A percentile compares a stretch with the other conserved stretches of the same genome.
Conservation (phyloP, 2,888 invertebrate species). For the Craniophora ligustri region DNA sequence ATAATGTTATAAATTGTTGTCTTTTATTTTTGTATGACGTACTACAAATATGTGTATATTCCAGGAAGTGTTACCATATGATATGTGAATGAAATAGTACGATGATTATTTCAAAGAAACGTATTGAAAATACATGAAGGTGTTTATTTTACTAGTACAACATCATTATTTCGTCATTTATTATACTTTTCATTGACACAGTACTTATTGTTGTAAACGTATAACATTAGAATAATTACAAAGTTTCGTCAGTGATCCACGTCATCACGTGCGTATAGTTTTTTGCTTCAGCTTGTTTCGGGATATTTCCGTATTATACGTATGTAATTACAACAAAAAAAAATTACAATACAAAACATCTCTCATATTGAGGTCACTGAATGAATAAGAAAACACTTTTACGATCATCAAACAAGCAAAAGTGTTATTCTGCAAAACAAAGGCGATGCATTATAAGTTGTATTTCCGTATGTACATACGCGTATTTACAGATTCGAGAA, state of each 20-base stretch:
- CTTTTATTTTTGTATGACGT: neutral
- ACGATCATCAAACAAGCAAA: neutral
- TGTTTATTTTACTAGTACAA: neutral
- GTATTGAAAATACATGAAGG: neutral
- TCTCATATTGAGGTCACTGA: constrained; percentile 4
- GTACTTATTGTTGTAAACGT: constrained; percentile 16
- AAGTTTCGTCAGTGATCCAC: constrained; percentile 2
- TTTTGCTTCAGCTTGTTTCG: constrained; percentile 33
- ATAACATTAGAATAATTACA: constrained; percentile 9
- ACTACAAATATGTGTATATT: too few relatives aligned
- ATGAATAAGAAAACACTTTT: neutral
- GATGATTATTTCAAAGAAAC: too few relatives aligned
- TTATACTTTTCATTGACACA: constrained; percentile 2
- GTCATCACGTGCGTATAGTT: constrained; percentile 29
- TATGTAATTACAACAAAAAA: neutral
- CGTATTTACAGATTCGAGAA: neutral
- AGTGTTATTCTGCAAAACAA: neutral
- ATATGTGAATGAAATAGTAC: too few relatives aligned
- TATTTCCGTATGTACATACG: too few relatives aligned
- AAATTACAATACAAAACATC: neutral
- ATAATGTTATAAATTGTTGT: too few relatives aligned
- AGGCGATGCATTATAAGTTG: too few relatives aligned
- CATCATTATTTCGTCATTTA: neutral
- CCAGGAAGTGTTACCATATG: too few relatives aligned
- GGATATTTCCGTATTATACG: constrained; percentile 22